A percentile compares a stretch with the other conserved stretches of the same genome.
Conservation (phyloP, 2,797 vertebrate species). For the Catamblyrhynchus diadema region DNA sequence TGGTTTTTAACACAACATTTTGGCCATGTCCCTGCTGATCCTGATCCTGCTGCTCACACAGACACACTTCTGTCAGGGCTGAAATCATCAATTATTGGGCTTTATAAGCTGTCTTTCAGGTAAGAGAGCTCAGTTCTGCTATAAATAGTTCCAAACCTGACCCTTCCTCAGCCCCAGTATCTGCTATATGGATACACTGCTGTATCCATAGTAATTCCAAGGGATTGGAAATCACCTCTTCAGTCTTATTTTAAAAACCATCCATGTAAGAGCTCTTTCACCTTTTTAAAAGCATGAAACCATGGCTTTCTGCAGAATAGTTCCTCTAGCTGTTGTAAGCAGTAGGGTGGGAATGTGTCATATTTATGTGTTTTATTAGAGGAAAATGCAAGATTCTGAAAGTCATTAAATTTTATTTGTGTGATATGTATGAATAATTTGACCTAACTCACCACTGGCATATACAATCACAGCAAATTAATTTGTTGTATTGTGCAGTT, state of each 20-base stretch:
- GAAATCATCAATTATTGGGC: neutral
- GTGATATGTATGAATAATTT: neutral
- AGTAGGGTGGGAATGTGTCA: neutral
- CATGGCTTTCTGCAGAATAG: neutral
- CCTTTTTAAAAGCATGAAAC: neutral
- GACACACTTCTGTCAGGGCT: neutral
- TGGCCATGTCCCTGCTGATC: neutral
- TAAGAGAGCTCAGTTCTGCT: neutral
- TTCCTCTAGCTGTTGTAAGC: neutral
- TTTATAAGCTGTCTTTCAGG: neutral
- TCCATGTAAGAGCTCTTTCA: neutral
- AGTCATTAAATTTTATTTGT: neutral
- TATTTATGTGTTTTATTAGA: neutral
- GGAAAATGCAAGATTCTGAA: neutral
- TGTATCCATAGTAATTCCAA: neutral
- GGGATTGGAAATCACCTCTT: slow-evolving; percentile 11
- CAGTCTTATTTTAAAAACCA: slow-evolving; percentile 42
- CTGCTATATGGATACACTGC: neutral
- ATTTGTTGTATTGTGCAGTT: neutral
- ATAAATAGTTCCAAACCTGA: neutral
- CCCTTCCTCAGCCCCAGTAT: neutral
- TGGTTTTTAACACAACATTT: fast-evolving
- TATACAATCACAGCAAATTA: neutral
- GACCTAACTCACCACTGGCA: neutral
- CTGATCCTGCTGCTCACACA: neutral